Percentiles rank a stretch among this genome's conserved stretches.
These are phyloP conservation scores for Sclerodermus sp. DNA, from an alignment of 2,888 invertebrate genomes.

Conservation along the genomic window DNA sequence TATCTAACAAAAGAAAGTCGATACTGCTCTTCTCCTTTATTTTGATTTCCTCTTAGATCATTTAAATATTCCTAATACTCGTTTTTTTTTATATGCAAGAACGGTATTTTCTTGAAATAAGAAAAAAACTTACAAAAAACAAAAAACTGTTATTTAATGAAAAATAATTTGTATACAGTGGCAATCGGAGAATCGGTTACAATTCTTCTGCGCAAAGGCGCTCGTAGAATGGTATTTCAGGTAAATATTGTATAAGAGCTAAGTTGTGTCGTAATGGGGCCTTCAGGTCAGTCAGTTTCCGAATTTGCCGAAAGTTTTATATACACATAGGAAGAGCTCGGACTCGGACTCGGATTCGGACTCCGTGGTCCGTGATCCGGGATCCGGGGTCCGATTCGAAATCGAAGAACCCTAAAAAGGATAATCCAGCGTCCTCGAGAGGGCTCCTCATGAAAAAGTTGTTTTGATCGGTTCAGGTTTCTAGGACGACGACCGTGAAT, in stretches of 20 bases:
- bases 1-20: too few species aligned
- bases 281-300: conserved; percentile 44
- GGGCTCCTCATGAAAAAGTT: conserved; percentile 46
- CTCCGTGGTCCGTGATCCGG: background rate
- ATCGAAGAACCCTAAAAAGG: conserved; percentile 27
- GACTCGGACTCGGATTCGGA: conserved; percentile 9
- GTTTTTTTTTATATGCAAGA: too few species aligned
- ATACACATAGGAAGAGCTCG: conserved; percentile 12
- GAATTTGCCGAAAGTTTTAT: conserved; percentile 27
- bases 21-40: too few species aligned
- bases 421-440: conserved; percentile 42
- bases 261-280: too few species aligned
- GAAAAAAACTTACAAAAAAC: too few species aligned
- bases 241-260: conserved; percentile 5
- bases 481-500: conserved; percentile 51
- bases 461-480: conserved; percentile 55
- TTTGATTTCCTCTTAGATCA: too few species aligned
- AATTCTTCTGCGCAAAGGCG: too few species aligned
- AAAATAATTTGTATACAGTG: background rate
- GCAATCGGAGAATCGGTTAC: too few species aligned
- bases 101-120: too few species aligned
- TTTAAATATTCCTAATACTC: too few species aligned
- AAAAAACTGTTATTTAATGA: background rate
- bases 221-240: too few species aligned
- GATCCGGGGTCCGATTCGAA: too few species aligned